Base-by-base conservation (phyloP, 2,888 invertebrate genomes). In the Plagodis dolabraria region DNA sequence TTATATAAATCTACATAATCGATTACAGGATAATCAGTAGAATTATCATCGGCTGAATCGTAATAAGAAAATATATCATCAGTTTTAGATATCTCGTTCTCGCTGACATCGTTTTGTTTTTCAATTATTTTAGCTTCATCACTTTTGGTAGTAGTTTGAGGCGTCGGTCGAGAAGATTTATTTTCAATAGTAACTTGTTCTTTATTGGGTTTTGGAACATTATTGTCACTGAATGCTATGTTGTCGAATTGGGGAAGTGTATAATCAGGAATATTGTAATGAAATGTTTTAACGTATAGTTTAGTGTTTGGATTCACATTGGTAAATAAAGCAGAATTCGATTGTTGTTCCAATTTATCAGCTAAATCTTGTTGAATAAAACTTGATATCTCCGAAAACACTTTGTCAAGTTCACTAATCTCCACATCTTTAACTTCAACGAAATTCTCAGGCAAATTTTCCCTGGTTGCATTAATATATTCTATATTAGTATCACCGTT, bases 1-100 rank as follows among this genome's bases (percentile, higher is more conserved):
- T 88, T 89, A 56, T 89, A 91, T 8, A 87, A 57, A 7, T 89
- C 90, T 52, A 89, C 61, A 60, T 91, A 91, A 65, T 91, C 89
- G 47, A 89, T 74, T 0, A 79, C 75, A 0, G 83, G 85, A 64
- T 91, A 91, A 69, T 91, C 91, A 2, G 88, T 87, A 0, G 79
- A 65, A 63, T 88, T 87, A 5, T 86, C 85, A 12, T 81, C 79
- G 9, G 69, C 66, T 0, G 56, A 57, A 60, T 84, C 80, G 11
- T 83, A 75, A 57, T 79, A 76, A 0, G 62, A 57, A 9, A 52
- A 10, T 11, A 47, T 44, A n/a, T 57, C 60, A 22, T 61, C 60
- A n/a, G 71, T 60, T 34, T 72, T 47, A 12, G 57, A 52, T 10
- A 51, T 53, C 22, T 69, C 67, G 38, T 63, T 56, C 38, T 60